Evolutionary conservation across 2,113 vertebrate genomes (phyloP).

Genomic region (Amblyornis subalaris): DNA sequence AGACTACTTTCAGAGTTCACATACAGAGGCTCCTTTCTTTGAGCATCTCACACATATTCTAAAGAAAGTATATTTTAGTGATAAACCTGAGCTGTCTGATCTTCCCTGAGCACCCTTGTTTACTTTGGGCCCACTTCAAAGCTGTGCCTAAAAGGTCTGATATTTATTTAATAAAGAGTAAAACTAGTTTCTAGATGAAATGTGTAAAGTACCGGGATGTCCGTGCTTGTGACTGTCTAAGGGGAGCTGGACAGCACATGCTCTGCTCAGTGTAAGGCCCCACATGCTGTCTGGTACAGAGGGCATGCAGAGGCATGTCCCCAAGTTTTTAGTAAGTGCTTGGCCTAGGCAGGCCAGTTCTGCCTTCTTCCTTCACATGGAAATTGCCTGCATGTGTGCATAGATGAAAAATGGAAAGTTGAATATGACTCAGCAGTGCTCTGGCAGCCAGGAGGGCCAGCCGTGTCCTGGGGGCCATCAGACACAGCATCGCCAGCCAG

Average conservation of each 20-base stretch:
- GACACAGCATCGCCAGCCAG: accelerated
- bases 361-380: neutral
- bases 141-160: neutral
- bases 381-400: neutral
- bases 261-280: neutral
- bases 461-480: accelerated
- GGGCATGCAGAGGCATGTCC: neutral
- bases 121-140: neutral
- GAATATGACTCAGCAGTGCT: neutral
- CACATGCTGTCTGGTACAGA: neutral
- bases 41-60: neutral
- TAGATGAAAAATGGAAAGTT: neutral
- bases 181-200: neutral
- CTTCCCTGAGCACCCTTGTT: neutral
- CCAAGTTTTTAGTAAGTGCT: neutral
- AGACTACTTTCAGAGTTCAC: neutral
- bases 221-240: neutral
- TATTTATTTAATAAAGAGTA: neutral
- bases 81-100: neutral
- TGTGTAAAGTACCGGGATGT: neutral
- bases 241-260: neutral
- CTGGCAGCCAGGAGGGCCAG: neutral
- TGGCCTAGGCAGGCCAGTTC: neutral
- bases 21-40: neutral
- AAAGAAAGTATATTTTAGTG: neutral